Conservation (phyloP, 2,888 invertebrate genomes). For the Panzeria rudis region DNA sequence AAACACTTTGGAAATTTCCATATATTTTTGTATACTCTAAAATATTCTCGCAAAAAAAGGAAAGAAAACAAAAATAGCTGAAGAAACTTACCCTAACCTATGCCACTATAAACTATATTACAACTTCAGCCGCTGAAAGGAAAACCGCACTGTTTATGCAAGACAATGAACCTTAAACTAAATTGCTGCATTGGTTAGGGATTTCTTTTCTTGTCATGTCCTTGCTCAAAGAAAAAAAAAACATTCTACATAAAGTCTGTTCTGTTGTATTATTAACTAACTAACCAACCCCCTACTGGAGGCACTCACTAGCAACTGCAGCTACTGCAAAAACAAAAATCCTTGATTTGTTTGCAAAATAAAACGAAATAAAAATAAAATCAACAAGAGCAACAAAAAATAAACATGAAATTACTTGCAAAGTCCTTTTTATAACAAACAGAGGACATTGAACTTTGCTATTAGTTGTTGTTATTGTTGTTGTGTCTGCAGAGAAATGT, state of each 20-base stretch:
- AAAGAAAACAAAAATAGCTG: neutral
- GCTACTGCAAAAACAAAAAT: constrained; percentile 35
- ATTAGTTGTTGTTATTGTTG: constrained; percentile 32
- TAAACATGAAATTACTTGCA: constrained; percentile 61
- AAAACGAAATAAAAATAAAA: constrained; percentile 2
- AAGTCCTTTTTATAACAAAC: constrained; percentile 58
- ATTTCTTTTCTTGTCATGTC: constrained; percentile 42
- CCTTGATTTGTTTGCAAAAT: constrained; percentile 38
- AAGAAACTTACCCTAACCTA: constrained; percentile 68
- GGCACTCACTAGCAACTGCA: neutral
- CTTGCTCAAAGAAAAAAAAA: constrained; percentile 14
- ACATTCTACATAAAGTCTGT: constrained; percentile 32
- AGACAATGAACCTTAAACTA: constrained; percentile 60
- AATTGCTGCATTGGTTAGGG: constrained; percentile 59
- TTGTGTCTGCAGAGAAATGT: constrained; percentile 5
- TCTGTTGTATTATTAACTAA: constrained; percentile 37
- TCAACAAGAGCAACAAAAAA: constrained; percentile 15
- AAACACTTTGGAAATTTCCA: constrained; percentile 23
- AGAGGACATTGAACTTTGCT: constrained; percentile 71
- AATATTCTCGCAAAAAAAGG: neutral
- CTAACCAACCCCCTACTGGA: constrained; percentile 31
- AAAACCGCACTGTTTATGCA: constrained; percentile 66
- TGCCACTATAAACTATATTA: constrained; percentile 70
- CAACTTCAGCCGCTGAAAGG: constrained; percentile 37
- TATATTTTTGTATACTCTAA: neutral